Base-by-base conservation (phyloP, 2,888 invertebrate genomes). In the Odontocolon sp. region DNA sequence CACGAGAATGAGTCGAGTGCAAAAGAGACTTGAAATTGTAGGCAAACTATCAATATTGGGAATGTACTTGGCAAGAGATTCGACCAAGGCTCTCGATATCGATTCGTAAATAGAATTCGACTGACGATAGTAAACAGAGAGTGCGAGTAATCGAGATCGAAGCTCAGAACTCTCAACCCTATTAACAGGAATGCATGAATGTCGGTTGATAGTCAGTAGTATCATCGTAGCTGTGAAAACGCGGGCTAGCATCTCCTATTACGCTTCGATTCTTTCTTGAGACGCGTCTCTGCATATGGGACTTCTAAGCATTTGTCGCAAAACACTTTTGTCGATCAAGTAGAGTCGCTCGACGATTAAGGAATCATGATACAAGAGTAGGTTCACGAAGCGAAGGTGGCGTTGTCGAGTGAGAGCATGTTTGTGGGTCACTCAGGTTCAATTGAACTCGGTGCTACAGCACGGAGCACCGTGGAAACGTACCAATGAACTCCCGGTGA, bases 301-400 rank as follows among this genome's bases (percentile, higher is more conserved):
- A 77, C 78, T 79, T 79, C 80, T 82, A 83, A 84, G 82, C 83
- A 79, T 85, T 83, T 81, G 84, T 83, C 84, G 85, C 87, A 85
- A 88, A 86, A 87, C 87, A 88, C 87, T 87, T 88, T 88, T 88
- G 87, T 87, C 87, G 88, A 87, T 87, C 87, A 85, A 87, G 86
- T 88, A 87, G 88, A 87, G 87, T 84, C 86, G 86, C 83, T 85
- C 80, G 79, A 83, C 64, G 50, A 85, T 77, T 77, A 78, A 87
- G 87, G 63, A 64, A 84, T 26, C 83, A 89, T 82, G 77, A 81
- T 3, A 26, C 38, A 2, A 8, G 14, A 83, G 81, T 57, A 75
- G 80, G 82, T 80, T 21, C 18, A 36, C 31, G 42, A 54, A 18
- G n/a, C n/a, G 38, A 26, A 3, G 2, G 31, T 45, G 14, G 40